phyloP scores from a whole-genome alignment of 2,113 vertebrate genomes.

The Crocuta crocuta region DNA sequence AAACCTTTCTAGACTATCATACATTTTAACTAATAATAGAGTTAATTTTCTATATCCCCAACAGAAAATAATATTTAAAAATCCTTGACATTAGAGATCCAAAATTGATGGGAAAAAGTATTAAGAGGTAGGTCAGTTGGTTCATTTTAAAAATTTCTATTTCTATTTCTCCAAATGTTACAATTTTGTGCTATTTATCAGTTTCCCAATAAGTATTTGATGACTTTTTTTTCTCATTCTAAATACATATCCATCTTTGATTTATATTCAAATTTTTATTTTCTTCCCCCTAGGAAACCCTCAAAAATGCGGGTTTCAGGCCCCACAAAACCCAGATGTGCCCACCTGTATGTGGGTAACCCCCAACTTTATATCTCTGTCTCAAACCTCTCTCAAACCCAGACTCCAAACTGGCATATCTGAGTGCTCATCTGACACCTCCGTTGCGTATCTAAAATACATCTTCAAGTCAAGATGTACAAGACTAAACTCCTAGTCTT shows the following conservation, averaged over 20 bases:
- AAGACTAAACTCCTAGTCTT: not conserved
- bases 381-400: not conserved
- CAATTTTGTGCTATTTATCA: not conserved
- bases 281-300: not conserved
- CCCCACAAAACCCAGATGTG: not conserved
- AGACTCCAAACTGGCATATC: not conserved
- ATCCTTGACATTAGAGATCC: not conserved
- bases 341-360: not conserved
- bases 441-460: not conserved
- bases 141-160: not conserved
- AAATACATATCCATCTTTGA: not conserved
- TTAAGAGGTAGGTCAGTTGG: not conserved
- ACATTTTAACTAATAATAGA: constrained; percentile 6
- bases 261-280: not conserved
- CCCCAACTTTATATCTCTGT: not conserved
- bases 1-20: not conserved
- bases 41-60: constrained; percentile 4
- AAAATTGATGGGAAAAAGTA: not conserved
- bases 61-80: not conserved
- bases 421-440: not conserved
- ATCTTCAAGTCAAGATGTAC: not conserved
- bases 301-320: not conserved
- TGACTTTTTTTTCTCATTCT: not conserved
- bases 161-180: not conserved
- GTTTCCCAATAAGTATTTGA: not conserved